Percentiles rank a stretch among this genome's conserved stretches.
These are phyloP conservation scores for Epinephelus malabaricus DNA, from an alignment of 2,797 vertebrate genomes.

Conservation along the genomic window DNA sequence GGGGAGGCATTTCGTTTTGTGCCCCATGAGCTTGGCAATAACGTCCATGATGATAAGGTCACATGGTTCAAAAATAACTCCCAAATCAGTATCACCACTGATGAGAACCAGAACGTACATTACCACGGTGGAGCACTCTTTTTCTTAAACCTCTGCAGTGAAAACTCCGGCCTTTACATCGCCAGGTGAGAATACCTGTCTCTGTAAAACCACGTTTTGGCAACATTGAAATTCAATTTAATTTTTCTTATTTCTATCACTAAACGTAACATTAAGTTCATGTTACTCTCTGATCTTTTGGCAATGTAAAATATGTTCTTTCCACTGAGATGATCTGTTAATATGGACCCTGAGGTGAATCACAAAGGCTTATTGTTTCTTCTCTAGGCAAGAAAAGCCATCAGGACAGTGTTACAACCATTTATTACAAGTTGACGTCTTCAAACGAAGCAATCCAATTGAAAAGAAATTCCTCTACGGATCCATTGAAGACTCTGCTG, in stretches of 20 bases:
- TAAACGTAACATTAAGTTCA: not conserved
- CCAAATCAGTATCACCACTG: slow-evolving; percentile 2
- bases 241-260: not conserved
- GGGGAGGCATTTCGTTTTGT: slow-evolving; percentile 52
- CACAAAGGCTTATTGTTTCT: not conserved
- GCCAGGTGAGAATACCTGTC: slow-evolving; percentile 39
- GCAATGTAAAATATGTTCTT: not conserved
- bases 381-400: not conserved
- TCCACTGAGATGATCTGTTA: not conserved
- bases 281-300: not conserved
- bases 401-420: not conserved
- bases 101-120: slow-evolving; percentile 48
- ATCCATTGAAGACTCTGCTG: rapidly evolving
- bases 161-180: slow-evolving; percentile 58
- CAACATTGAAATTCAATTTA: not conserved
- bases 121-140: slow-evolving; percentile 23
- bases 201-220: not conserved
- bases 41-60: not conserved
- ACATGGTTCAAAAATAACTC: slow-evolving; percentile 51
- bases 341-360: not conserved
- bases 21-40: rapidly evolving
- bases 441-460: not conserved
- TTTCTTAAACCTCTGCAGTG: slow-evolving; percentile 39
- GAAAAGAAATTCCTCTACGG: rapidly evolving
- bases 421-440: not conserved